phyloP scores from a whole-genome alignment of 2,797 vertebrate species.

The Myripristis murdjan region DNA sequence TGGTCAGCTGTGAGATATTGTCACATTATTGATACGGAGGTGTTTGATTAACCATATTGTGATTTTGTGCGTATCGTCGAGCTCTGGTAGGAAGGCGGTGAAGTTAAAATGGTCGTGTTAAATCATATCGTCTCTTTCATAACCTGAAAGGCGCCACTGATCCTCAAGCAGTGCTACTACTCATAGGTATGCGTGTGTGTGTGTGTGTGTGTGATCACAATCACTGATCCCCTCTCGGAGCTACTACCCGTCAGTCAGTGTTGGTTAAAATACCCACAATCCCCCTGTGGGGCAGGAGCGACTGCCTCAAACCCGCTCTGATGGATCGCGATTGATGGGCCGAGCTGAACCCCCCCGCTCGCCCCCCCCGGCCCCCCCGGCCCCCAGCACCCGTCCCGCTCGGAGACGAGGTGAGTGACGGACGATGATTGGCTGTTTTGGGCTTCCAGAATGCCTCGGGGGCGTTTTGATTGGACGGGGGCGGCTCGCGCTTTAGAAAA shows the following conservation, averaged over 20 bases:
- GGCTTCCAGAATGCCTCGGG: background rate
- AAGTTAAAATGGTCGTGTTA: too few relatives aligned
- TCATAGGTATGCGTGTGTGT: slow-evolving; percentile 7
- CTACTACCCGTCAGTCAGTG: slow-evolving; percentile 31
- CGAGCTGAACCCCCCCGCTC: too few relatives aligned
- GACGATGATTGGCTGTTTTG: background rate
- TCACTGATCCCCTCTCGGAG: slow-evolving; percentile 23
- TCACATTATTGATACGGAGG: too few relatives aligned
- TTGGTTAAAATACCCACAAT: slow-evolving; percentile 45
- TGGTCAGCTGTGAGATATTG: too few relatives aligned
- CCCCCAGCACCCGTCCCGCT: too few relatives aligned
- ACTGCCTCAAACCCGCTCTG: background rate
- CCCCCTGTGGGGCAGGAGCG: background rate
- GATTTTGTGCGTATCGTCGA: too few relatives aligned
- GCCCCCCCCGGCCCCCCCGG: too few relatives aligned
- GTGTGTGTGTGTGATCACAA: slow-evolving; percentile 11
- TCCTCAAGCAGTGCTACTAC: background rate
- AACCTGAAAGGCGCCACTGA: background rate
- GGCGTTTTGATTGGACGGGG: background rate
- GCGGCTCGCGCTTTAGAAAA: background rate
- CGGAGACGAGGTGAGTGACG: slow-evolving; percentile 23
- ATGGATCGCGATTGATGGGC: slow-evolving; percentile 31
- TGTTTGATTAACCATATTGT: too few relatives aligned
- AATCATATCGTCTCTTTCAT: too few relatives aligned
- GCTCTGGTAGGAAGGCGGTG: too few relatives aligned